Conservation (phyloP, 2,888 invertebrate species). For the Idaea dimidiata region DNA sequence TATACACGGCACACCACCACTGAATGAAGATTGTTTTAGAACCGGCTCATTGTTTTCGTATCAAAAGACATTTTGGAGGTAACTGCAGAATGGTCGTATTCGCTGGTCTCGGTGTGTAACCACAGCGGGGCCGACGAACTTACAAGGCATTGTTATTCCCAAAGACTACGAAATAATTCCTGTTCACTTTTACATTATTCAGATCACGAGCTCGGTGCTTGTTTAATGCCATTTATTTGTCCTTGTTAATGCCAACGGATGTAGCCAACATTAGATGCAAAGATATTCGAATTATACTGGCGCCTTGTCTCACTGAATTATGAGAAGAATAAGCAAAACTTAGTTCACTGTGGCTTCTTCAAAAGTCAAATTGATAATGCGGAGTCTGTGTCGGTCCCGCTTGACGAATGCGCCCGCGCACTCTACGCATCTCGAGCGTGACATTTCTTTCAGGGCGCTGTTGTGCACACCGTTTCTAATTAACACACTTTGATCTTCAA, state of each 20-base stretch:
- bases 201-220: slow-evolving; percentile 56
- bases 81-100: slow-evolving; percentile 43
- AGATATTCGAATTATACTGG: slow-evolving; percentile 4
- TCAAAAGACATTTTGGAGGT: slow-evolving; percentile 55
- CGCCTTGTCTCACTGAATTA: not conserved
- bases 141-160: slow-evolving; percentile 68
- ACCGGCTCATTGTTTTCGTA: slow-evolving; percentile 36
- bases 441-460: slow-evolving; percentile 66
- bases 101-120: slow-evolving; percentile 57
- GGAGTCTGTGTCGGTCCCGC: slow-evolving; percentile 36
- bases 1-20: slow-evolving; percentile 21
- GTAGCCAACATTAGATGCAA: slow-evolving; percentile 23
- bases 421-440: slow-evolving; percentile 66
- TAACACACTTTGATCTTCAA: slow-evolving; percentile 49
- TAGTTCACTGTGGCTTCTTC: slow-evolving; percentile 41
- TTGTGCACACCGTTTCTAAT: slow-evolving; percentile 54
- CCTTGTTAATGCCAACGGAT: slow-evolving; percentile 42
- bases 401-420: slow-evolving; percentile 40
- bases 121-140: slow-evolving; percentile 71
- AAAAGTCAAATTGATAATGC: slow-evolving; percentile 48
- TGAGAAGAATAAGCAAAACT: slow-evolving; percentile 7
- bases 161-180: slow-evolving; percentile 64
- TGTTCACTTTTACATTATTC: slow-evolving; percentile 58
- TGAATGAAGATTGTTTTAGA: slow-evolving; percentile 24
- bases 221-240: slow-evolving; percentile 55